Evolutionary conservation across 2,113 vertebrate species (phyloP), one percentile per base, ranked within the genome.

Genomic region (Corythornis cristatus): DNA sequence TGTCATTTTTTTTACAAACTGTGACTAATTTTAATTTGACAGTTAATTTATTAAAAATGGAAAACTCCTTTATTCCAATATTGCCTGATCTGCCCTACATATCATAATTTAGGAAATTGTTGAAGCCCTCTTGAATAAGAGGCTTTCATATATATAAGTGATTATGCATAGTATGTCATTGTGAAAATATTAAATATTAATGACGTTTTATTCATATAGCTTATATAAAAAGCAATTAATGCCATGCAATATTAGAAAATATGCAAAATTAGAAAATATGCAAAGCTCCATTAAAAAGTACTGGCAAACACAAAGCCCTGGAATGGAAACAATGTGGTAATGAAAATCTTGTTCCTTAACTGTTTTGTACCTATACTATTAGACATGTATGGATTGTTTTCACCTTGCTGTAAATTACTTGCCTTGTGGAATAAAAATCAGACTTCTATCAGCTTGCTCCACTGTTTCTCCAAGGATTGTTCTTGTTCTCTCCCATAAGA

Each of bases 31-130:
- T 82, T 50, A 93, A 56, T 29, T 28, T 89, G 92, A 65, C 53
- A 92, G 80, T 62, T 82, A 78, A 88, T 86, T 70, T 88, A 82
- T 92, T 67, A 93, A 93, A 88, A 95, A 65, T 22, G 11, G 75
- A 95, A 89, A 85, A 56, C 22, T 26, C 16, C 68, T 87, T 92
- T 91, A 67, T 93, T 89, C 78, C 84, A 73, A 64, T 42, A 31
- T 51, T 66, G 75, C 67, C 31, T 78, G 54, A 87, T 86, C 77
- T 89, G 58, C 70, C 60, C 35, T 7, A 21, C 29, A 19, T 92
- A 70, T 92, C 46, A 35, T 45, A 87, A 86, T 80, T 76, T 46
- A 87, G 60, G 58, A 83, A 60, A 29, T 77, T 74, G 85, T 45
- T 11, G 3, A 89, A 96, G 62, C 35, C 65, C 40, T 93, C 2